phyloP scores from a whole-genome alignment of 2,113 vertebrate species.

The Petrocephalus zakoni region DNA sequence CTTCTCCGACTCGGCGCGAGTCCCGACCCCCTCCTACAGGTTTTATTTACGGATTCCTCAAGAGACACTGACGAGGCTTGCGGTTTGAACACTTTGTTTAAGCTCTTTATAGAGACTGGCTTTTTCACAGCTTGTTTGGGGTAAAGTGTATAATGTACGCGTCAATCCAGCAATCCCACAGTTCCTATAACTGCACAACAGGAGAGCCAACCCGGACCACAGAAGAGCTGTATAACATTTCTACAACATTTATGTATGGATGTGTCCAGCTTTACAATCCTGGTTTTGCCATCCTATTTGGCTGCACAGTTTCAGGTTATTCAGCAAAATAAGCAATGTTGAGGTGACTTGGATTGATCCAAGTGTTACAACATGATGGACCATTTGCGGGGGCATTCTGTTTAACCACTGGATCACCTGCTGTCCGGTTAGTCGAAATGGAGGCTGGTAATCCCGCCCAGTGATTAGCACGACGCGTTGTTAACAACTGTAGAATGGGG shows the following conservation, averaged over 20 bases:
- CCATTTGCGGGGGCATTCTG: neutral
- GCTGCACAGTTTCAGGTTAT: neutral
- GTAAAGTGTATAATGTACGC: neutral
- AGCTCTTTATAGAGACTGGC: neutral
- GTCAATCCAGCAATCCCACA: neutral
- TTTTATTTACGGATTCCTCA: conserved; percentile 18
- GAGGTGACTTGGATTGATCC: neutral
- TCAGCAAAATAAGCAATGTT: neutral
- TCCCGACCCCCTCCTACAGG: conserved; percentile 2
- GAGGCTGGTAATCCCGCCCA: neutral
- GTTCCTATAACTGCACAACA: neutral
- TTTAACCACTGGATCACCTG: neutral
- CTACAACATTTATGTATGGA: neutral
- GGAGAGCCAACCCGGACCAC: neutral
- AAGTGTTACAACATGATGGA: too few relatives aligned
- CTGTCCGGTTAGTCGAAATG: neutral
- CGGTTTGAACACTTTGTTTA: neutral
- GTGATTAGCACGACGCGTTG: neutral
- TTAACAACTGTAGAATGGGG: neutral
- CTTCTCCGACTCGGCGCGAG: neutral
- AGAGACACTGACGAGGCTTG: neutral
- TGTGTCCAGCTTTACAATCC: neutral
- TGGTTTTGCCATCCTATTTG: neutral
- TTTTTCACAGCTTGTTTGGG: neutral
- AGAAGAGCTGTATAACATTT: neutral